These are phyloP conservation scores for Oryzias celebensis DNA, from an alignment of 2,113 vertebrate genomes.

Conservation along the genomic window DNA sequence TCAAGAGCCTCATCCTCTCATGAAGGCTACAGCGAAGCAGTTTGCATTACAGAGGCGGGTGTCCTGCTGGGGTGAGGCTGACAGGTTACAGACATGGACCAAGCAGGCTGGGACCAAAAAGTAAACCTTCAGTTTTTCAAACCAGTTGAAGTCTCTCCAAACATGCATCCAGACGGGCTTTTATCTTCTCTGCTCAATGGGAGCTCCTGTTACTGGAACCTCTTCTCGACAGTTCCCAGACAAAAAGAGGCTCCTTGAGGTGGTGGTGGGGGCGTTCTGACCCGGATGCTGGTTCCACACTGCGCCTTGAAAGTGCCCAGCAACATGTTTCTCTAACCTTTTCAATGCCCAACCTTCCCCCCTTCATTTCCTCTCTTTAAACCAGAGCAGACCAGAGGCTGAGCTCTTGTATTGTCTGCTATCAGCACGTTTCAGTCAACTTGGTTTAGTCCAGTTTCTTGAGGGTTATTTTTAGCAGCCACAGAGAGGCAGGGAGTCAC, in stretches of 20 bases:
- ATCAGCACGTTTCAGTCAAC: neutral
- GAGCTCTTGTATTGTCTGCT: neutral
- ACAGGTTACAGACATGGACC: too few species aligned
- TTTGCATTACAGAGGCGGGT: too few species aligned
- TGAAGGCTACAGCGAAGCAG: neutral
- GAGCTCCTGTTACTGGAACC: conserved; percentile 1
- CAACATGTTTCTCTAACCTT: neutral
- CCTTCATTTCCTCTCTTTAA: neutral
- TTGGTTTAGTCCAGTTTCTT: neutral
- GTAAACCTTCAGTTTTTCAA: too few species aligned
- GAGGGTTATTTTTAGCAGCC: neutral
- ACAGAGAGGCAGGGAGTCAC: too few species aligned
- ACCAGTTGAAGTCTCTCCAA: too few species aligned
- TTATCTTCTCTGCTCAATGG: neutral
- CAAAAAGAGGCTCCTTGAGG: neutral
- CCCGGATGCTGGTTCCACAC: neutral
- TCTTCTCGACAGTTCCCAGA: neutral
- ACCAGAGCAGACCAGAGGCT: too few species aligned
- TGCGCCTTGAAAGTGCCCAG: conserved; percentile 3
- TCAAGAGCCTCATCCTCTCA: conserved; percentile 7
- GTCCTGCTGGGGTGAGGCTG: too few species aligned
- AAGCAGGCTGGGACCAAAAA: too few species aligned
- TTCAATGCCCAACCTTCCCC: neutral
- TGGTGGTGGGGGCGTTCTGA: neutral
- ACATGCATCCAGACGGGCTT: neutral